Evolutionary conservation across 2,888 invertebrate species (phyloP).

Genomic region (Lypha dubia): DNA sequence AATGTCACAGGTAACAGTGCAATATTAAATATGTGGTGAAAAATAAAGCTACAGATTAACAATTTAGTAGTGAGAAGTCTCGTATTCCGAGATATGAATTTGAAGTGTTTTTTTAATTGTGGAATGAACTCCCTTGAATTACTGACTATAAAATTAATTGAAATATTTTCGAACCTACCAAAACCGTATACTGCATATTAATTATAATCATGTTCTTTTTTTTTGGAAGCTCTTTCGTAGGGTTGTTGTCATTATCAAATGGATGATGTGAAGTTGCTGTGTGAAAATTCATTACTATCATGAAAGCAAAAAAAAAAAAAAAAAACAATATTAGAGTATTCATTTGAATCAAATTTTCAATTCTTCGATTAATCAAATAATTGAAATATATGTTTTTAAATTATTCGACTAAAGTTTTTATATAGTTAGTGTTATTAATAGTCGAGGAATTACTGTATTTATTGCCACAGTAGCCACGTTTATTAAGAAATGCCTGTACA

Average conservation of each 20-base stretch:
- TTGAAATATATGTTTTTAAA: no score
- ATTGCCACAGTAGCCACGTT: no score
- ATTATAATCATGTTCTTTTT: slow-evolving; percentile 46
- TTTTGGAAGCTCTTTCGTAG: slow-evolving; percentile 15
- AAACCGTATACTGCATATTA: slow-evolving; percentile 15
- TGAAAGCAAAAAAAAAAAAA: not conserved
- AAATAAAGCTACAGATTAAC: no score
- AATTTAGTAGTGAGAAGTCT: no score
- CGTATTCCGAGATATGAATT: not conserved
- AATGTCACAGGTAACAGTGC: no score
- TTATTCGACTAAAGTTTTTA: no score
- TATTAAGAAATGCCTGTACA: no score
- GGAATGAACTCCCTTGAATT: not conserved
- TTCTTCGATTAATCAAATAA: no score
- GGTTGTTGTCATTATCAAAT: slow-evolving; percentile 45
- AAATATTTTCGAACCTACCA: slow-evolving; percentile 18
- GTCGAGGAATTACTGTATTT: no score
- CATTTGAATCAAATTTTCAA: no score
- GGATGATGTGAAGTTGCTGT: slow-evolving; percentile 40
- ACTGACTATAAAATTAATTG: not conserved
- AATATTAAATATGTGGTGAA: no score
- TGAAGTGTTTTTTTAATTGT: not conserved
- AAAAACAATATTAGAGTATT: not conserved
- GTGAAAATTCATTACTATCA: slow-evolving; percentile 11
- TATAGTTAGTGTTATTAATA: no score